Conservation (phyloP, 2,113 vertebrate species). For the Microtus pennsylvanicus region DNA sequence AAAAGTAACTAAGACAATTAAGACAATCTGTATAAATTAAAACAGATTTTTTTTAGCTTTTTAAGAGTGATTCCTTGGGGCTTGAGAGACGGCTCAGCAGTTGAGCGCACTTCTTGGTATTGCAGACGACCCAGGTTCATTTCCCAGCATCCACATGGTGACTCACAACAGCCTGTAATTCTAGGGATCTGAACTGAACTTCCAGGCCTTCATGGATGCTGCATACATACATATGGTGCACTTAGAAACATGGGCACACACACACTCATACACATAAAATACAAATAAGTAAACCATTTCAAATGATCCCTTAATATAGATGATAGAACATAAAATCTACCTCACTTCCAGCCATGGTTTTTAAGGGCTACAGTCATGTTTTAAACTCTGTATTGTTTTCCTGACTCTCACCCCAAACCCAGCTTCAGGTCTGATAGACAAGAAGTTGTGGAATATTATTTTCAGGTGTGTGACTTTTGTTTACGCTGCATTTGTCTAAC, state of each 20-base stretch:
- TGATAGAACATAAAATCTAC: background rate
- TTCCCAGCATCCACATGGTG: background rate
- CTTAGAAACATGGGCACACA: background rate
- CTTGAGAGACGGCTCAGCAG: background rate
- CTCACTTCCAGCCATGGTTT: background rate
- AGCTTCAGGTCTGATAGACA: background rate
- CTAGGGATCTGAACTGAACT: background rate
- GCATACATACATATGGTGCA: background rate
- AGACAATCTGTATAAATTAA: background rate
- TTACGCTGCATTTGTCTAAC: too few species aligned
- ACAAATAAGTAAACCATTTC: background rate
- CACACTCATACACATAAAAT: background rate
- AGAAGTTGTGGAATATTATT: background rate
- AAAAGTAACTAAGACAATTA: background rate
- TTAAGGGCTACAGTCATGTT: background rate
- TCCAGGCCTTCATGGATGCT: background rate
- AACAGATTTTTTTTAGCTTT: background rate
- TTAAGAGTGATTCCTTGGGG: background rate
- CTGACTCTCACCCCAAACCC: background rate
- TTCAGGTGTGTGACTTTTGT: too few species aligned
- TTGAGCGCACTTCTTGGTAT: background rate
- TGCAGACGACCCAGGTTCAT: background rate
- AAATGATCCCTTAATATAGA: background rate
- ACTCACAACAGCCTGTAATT: background rate
- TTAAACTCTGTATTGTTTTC: background rate